A percentile compares a stretch with the other conserved stretches of the same genome.
These are phyloP conservation scores for Trichonephila clavata DNA, from an alignment of 1,140 invertebrate species.

Conservation along the genomic window DNA sequence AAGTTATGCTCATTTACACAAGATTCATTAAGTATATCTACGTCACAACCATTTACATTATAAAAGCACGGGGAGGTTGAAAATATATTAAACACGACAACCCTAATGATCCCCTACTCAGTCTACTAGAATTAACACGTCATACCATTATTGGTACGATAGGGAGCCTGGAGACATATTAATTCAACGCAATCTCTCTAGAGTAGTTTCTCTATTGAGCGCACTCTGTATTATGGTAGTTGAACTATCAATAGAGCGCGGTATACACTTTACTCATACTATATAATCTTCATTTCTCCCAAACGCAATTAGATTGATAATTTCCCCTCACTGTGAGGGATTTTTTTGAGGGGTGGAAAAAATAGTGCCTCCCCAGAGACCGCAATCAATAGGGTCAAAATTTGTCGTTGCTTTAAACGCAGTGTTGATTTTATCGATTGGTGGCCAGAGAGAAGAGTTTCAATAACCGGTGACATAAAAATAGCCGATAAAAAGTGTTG, in stretches of 20 bases:
- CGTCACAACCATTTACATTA: too few relatives aligned
- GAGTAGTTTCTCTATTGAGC: too few relatives aligned
- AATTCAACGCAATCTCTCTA: too few relatives aligned
- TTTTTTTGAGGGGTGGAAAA: background rate
- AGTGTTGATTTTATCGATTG: slow-evolving; percentile 31
- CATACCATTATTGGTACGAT: too few relatives aligned
- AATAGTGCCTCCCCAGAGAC: background rate
- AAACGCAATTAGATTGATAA: slow-evolving; percentile 3
- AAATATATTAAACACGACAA: too few relatives aligned
- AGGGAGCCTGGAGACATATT: too few relatives aligned
- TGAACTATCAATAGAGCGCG: background rate
- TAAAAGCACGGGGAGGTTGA: too few relatives aligned
- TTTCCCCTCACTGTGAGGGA: background rate
- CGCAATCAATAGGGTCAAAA: background rate
- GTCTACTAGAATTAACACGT: too few relatives aligned
- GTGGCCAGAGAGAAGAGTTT: background rate
- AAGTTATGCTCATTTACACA: too few relatives aligned
- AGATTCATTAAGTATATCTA: too few relatives aligned
- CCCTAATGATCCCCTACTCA: too few relatives aligned
- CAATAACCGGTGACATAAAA: background rate
- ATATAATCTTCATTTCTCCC: background rate
- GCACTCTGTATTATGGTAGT: background rate
- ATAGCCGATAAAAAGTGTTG: slow-evolving; percentile 11
- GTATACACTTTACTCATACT: background rate
- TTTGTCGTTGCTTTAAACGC: background rate